Evolutionary conservation across 2,113 vertebrate species (phyloP).

Genomic region (Cairina moschata): DNA sequence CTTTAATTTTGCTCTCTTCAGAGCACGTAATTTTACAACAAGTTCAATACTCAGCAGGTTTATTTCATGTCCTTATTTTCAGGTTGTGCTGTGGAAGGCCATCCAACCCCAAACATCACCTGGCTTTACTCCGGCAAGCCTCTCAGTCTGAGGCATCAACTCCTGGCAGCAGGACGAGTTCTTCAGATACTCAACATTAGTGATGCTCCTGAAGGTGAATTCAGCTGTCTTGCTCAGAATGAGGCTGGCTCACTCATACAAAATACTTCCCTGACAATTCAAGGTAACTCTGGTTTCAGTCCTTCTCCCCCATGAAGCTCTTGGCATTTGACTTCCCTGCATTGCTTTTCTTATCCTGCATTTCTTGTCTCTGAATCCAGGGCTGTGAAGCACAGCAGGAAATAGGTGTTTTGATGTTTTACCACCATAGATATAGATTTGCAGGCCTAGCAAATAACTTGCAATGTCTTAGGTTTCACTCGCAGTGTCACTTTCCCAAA

Average conservation of each 20-base stretch:
- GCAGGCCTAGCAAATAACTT: background rate
- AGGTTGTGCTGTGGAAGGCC: constrained; percentile 81
- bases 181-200: constrained; percentile 78
- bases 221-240: constrained; percentile 82
- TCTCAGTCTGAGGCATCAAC: constrained; percentile 49
- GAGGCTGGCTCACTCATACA: constrained; percentile 76
- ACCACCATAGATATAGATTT: background rate
- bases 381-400: background rate
- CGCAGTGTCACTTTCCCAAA: background rate
- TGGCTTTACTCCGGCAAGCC: constrained; percentile 77
- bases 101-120: constrained; percentile 78
- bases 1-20: background rate
- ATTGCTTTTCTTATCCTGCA: background rate
- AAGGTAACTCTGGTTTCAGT: constrained; percentile 69
- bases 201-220: constrained; percentile 68
- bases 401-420: background rate
- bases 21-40: background rate
- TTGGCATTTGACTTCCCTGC: background rate
- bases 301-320: background rate
- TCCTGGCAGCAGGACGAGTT: constrained; percentile 74
- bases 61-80: background rate
- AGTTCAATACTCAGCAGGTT: background rate
- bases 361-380: background rate
- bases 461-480: background rate
- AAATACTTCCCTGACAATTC: constrained; percentile 67